These are phyloP conservation scores for Cossypha niveicapilla DNA, from an alignment of 2,797 vertebrate species.

Conservation along the genomic window DNA sequence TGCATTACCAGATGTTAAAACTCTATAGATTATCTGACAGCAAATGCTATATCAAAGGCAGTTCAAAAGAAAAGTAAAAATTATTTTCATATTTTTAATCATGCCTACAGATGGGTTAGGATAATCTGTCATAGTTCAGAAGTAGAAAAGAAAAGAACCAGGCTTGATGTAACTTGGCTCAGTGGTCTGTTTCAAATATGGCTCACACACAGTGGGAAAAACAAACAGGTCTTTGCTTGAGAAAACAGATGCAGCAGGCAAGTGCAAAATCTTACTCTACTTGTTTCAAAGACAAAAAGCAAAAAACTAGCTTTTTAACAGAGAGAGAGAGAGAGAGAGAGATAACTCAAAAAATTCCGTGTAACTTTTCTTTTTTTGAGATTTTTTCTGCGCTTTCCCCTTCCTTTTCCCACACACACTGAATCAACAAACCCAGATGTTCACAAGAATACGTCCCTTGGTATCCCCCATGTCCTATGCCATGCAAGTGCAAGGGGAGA, in stretches of 20 bases:
- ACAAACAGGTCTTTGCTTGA: slow-evolving; percentile 55
- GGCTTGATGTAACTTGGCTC: slow-evolving; percentile 39
- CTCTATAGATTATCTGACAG: slow-evolving; percentile 30
- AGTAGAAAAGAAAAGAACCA: slow-evolving; percentile 38
- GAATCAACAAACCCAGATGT: slow-evolving; percentile 32
- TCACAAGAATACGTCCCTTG: neutral
- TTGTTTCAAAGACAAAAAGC: neutral
- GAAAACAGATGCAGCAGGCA: slow-evolving; percentile 48
- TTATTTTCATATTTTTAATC: slow-evolving; percentile 53
- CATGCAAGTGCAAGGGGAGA: neutral
- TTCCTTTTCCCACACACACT: neutral
- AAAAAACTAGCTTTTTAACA: neutral
- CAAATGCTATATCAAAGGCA: slow-evolving; percentile 48
- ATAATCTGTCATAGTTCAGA: slow-evolving; percentile 46
- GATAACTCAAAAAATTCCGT: neutral
- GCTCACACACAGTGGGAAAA: slow-evolving; percentile 33
- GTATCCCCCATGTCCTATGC: neutral
- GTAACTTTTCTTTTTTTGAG: neutral
- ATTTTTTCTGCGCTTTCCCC: neutral
- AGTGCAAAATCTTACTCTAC: slow-evolving; percentile 26
- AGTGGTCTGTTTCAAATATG: slow-evolving; percentile 42
- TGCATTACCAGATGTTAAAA: slow-evolving; percentile 59
- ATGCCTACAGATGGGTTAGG: slow-evolving; percentile 20
- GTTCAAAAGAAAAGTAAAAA: slow-evolving; percentile 60
- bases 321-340: neutral